Percentiles rank a stretch among this genome's conserved stretches.
Conservation (phyloP, 30 jellyfish, hydroid and myxozoan species). For the Chironex yamaguchii region DNA sequence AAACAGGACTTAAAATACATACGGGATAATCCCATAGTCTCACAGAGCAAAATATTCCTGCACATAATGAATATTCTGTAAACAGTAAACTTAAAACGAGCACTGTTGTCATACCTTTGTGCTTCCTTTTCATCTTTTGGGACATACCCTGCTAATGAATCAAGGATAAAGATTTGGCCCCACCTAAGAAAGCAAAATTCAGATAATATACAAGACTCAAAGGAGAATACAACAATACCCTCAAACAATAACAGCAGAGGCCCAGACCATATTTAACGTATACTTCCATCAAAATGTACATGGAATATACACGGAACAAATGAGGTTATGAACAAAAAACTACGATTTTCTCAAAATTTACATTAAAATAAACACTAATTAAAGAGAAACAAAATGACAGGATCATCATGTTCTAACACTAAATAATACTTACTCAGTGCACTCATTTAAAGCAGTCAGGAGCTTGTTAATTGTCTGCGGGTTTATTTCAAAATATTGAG, state of each 20-base stretch:
- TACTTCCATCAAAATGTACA: too few relatives aligned
- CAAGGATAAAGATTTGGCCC: slow-evolving; percentile 98
- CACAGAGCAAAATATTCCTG: neutral
- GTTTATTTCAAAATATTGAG: slow-evolving; percentile 86
- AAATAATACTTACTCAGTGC: slow-evolving; percentile 90
- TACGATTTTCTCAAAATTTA: neutral
- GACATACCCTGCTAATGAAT: slow-evolving; percentile 88
- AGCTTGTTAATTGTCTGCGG: slow-evolving; percentile 91
- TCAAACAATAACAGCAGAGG: too few relatives aligned
- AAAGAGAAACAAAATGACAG: neutral
- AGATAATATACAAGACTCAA: too few relatives aligned
- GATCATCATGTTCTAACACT: neutral
- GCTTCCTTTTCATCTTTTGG: slow-evolving; percentile 98
- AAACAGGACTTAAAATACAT: neutral
- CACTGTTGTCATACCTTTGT: slow-evolving; percentile 60
- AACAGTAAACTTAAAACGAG: neutral
- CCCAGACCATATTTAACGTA: too few relatives aligned
- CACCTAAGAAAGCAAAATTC: slow-evolving; percentile 75
- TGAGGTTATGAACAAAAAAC: too few relatives aligned
- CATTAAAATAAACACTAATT: neutral
- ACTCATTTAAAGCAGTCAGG: slow-evolving; percentile 90
- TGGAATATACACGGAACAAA: too few relatives aligned
- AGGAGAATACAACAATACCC: too few relatives aligned
- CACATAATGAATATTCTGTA: neutral
- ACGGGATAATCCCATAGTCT: neutral